These are phyloP conservation scores for Paramormyrops hopkinsi DNA, from an alignment of 2,797 vertebrate species.

Conservation along the genomic window DNA sequence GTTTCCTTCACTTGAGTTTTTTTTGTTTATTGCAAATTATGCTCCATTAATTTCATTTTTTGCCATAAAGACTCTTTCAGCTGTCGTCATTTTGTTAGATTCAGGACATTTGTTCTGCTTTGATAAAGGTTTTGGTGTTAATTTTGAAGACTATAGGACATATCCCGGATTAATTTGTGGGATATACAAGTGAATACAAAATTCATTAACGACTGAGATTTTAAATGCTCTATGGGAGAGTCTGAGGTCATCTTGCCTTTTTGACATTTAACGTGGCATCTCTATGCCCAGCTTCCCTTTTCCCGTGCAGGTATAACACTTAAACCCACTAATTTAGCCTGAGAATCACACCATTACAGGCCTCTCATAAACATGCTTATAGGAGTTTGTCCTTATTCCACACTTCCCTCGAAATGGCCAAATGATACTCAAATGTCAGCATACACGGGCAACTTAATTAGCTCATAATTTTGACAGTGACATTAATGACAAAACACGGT, in stretches of 20 bases:
- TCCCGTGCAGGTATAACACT: background rate
- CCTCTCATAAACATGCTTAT: background rate
- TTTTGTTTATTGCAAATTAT: background rate
- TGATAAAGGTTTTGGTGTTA: slow-evolving; percentile 22
- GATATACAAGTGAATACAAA: slow-evolving; percentile 34
- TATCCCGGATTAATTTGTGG: slow-evolving; percentile 29
- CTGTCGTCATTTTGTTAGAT: background rate
- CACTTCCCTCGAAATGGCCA: background rate
- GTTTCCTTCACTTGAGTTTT: background rate
- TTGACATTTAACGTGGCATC: background rate
- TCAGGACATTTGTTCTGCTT: slow-evolving; percentile 5
- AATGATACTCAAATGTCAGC: background rate
- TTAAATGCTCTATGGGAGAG: background rate
- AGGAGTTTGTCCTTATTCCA: background rate
- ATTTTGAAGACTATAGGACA: background rate
- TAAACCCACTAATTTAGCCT: background rate
- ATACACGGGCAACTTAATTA: background rate
- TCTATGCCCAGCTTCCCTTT: background rate
- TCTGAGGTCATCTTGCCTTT: background rate
- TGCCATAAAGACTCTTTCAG: background rate
- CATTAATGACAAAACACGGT: background rate
- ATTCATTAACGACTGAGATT: background rate
- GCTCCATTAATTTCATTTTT: slow-evolving; percentile 23
- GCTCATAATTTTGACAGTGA: slow-evolving; percentile 8
- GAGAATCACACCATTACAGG: slow-evolving; percentile 12